Evolutionary conservation across 2,888 invertebrate genomes (phyloP).

Genomic region (Halictus ligatus): DNA sequence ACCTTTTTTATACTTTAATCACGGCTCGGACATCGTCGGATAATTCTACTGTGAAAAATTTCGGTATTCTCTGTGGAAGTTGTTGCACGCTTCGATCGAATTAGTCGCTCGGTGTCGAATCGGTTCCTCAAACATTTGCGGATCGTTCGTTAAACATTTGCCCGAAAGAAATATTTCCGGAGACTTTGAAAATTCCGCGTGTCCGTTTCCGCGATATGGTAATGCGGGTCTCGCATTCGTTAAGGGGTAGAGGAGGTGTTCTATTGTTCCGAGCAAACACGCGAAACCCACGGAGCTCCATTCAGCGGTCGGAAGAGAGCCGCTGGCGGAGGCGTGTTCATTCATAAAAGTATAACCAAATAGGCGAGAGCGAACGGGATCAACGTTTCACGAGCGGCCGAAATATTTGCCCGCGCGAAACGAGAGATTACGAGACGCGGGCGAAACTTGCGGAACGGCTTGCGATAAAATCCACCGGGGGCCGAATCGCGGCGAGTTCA

Average conservation of each 20-base stretch:
- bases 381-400: not conserved
- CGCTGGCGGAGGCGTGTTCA: not conserved
- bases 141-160: not conserved
- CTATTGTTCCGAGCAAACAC: conserved; percentile 5
- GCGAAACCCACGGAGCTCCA: not conserved
- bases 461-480: not conserved
- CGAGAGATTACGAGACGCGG: not conserved
- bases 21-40: conserved; percentile 6
- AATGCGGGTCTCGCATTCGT: not conserved
- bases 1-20: conserved; percentile 10
- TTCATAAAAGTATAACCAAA: not conserved
- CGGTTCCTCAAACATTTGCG: not conserved
- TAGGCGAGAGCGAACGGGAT: not conserved
- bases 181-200: not conserved
- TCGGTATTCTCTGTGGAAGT: no score
- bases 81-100: not conserved
- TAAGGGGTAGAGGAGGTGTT: not conserved
- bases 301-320: not conserved
- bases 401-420: not conserved
- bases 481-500: not conserved
- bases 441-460: not conserved
- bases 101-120: not conserved
- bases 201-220: not conserved
- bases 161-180: not conserved
- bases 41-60: no score